A percentile compares a stretch with the other conserved stretches of the same genome.
Evolutionary conservation across 1,140 invertebrate species (phyloP).

Genomic region (Trachymyrmex cornetzi): DNA sequence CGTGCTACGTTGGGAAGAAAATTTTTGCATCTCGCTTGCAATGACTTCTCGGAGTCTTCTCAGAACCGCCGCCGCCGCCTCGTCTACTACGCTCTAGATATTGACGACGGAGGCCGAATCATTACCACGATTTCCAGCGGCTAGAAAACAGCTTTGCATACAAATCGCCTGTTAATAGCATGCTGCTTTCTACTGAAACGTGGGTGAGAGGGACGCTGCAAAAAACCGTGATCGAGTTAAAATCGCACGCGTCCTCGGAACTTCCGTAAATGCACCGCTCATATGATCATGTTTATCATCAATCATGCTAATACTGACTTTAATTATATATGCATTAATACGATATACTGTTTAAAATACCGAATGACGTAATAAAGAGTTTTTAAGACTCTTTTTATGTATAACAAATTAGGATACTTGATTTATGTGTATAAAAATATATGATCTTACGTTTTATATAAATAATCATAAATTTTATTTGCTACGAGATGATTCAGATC

Average conservation of each 20-base stretch:
- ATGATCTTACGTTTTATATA: not conserved
- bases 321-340: not conserved
- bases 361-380: not conserved
- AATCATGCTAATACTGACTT: not conserved
- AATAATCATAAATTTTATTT: not conserved
- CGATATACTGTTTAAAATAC: not conserved
- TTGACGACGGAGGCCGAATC: constrained; percentile 39
- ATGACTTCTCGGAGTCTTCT: constrained; percentile 14
- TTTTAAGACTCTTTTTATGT: not conserved
- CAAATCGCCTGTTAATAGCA: constrained; percentile 58
- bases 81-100: constrained; percentile 66
- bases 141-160: constrained; percentile 68
- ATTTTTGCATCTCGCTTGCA: constrained; percentile 12
- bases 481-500: not conserved
- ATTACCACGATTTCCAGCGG: constrained; percentile 58
- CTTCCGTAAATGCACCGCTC: not conserved
- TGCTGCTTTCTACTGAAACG: constrained; percentile 59
- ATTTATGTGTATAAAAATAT: not conserved
- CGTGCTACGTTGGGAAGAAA: constrained; percentile 5
- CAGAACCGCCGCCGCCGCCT: not conserved
- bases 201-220: constrained; percentile 6
- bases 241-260: not conserved
- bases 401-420: not conserved
- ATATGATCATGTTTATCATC: not conserved
- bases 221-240: constrained; percentile 4